phyloP scores from a whole-genome alignment of 1,140 invertebrate species.

The Xylocopa sonorina region DNA sequence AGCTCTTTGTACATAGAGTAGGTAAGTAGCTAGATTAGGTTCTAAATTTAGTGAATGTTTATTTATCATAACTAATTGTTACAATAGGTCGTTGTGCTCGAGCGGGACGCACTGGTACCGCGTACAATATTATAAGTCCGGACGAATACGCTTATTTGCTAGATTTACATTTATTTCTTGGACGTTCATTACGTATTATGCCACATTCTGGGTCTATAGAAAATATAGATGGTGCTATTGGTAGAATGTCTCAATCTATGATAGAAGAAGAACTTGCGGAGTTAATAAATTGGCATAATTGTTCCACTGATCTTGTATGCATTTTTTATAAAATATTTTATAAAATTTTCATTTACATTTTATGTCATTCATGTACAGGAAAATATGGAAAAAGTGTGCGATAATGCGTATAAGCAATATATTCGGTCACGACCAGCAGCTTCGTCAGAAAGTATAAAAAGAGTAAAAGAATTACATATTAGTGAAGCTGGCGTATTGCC shows the following conservation, averaged over 20 bases:
- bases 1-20: constrained; percentile 99
- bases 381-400: constrained; percentile 89
- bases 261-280: constrained; percentile 93
- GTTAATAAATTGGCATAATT: constrained; percentile 89
- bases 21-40: constrained; percentile 85
- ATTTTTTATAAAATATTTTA: not conserved
- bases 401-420: constrained; percentile 96
- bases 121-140: constrained; percentile 93
- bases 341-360: constrained; percentile 35
- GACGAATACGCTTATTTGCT: constrained; percentile 97
- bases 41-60: constrained; percentile 8
- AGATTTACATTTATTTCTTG: constrained; percentile 97
- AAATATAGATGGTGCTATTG: constrained; percentile 85
- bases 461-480: constrained; percentile 87
- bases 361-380: constrained; percentile 80
- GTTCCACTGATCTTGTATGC: constrained; percentile 88
- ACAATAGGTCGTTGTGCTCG: constrained; percentile 94
- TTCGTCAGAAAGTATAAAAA: constrained; percentile 93
- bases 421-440: constrained; percentile 92
- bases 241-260: constrained; percentile 90
- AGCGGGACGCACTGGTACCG: constrained; percentile 94
- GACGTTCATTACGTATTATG: constrained; percentile 86
- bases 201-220: constrained; percentile 78
- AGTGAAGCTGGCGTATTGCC: constrained; percentile 81
- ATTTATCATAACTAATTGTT: constrained; percentile 33